These are phyloP conservation scores for Liparis tanakae DNA, from an alignment of 2,797 vertebrate genomes.

Conservation along the genomic window DNA sequence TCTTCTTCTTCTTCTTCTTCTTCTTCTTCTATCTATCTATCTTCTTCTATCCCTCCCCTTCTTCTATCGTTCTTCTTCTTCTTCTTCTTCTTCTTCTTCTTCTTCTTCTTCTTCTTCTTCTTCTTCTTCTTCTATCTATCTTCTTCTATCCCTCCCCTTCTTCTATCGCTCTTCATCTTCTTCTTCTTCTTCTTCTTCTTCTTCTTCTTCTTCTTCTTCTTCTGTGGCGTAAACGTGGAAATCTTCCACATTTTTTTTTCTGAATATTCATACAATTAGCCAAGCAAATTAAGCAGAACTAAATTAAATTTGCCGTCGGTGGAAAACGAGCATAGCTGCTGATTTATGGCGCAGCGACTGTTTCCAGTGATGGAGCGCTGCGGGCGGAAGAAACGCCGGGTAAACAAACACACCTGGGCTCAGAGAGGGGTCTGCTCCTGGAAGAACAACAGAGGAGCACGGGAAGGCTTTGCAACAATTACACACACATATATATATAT, in stretches of 20 bases:
- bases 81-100: too few species aligned
- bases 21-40: too few species aligned
- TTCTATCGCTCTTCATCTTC: too few species aligned
- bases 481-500: not conserved
- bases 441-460: constrained; percentile 44
- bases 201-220: too few species aligned
- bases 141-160: too few species aligned
- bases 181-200: too few species aligned
- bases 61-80: too few species aligned
- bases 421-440: constrained; percentile 45
- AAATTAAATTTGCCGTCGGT: constrained; percentile 72
- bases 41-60: too few species aligned
- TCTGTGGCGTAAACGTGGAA: constrained; percentile 55
- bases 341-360: constrained; percentile 68
- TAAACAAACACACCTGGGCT: constrained; percentile 71
- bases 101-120: too few species aligned
- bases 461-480: constrained; percentile 25
- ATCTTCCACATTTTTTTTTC: constrained; percentile 69
- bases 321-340: constrained; percentile 67
- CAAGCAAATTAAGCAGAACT: constrained; percentile 76
- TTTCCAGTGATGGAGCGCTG: constrained; percentile 68
- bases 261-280: constrained; percentile 81
- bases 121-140: too few species aligned
- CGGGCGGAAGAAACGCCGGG: constrained; percentile 68
- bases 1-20: too few species aligned